Evolutionary conservation across 2,113 vertebrate species (phyloP).

Genomic region (Oncorhynchus masou): DNA sequence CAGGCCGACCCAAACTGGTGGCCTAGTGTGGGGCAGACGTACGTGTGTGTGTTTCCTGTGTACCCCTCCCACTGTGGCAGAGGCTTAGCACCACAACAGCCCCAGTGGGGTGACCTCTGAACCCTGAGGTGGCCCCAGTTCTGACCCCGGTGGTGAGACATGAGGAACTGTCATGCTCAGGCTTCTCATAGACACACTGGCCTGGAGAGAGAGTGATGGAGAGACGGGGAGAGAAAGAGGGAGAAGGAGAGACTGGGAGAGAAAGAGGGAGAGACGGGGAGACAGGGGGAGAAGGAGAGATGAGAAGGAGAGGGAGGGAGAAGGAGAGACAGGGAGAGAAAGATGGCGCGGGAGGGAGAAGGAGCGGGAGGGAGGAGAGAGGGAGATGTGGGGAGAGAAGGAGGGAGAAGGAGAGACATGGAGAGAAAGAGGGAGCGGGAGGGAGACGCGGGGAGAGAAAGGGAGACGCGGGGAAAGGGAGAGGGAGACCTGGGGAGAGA

Average conservation of each 20-base stretch:
- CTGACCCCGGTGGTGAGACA: slow-evolving; percentile 30
- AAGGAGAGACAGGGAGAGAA: too few species aligned
- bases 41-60: not conserved
- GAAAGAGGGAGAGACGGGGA: too few species aligned
- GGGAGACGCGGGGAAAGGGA: too few species aligned
- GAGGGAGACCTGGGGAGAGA: too few species aligned
- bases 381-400: too few species aligned
- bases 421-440: too few species aligned
- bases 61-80: not conserved
- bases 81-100: not conserved
- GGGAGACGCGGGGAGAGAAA: too few species aligned
- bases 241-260: not conserved
- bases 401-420: too few species aligned
- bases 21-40: not conserved
- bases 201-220: not conserved
- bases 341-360: fast-evolving
- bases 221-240: too few species aligned
- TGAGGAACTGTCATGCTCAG: slow-evolving; percentile 37
- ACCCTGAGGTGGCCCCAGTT: not conserved
- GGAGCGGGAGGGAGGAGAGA: too few species aligned
- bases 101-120: slow-evolving; percentile 9
- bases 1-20: not conserved
- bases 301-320: too few species aligned
- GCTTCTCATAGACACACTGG: not conserved
- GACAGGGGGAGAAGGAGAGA: too few species aligned